phyloP scores from a whole-genome alignment of 2,113 vertebrate species.

The Dendrocopos noguchii region DNA sequence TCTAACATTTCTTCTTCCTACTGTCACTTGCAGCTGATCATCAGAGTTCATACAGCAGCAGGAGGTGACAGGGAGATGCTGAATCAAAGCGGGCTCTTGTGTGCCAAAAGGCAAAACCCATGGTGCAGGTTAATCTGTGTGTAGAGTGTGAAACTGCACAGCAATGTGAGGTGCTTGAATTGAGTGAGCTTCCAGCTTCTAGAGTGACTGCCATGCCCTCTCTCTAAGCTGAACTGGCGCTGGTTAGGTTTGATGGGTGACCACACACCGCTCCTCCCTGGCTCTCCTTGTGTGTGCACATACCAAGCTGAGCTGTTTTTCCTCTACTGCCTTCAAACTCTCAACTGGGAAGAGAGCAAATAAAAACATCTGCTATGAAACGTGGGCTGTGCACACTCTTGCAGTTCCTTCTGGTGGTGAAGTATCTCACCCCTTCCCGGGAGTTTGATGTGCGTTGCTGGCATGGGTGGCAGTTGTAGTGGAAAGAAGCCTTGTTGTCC shows the following conservation, averaged over 20 bases:
- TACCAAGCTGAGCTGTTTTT: background rate
- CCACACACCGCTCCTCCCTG: background rate
- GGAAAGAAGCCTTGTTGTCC: conserved; percentile 24
- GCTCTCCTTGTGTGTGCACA: background rate
- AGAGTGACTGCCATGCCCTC: conserved; percentile 6
- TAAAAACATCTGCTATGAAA: conserved; percentile 14
- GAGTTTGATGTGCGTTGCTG: background rate
- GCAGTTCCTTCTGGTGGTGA: background rate
- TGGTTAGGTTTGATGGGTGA: background rate
- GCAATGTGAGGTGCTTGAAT: conserved; percentile 41
- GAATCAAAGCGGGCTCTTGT: background rate
- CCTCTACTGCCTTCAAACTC: conserved; percentile 25
- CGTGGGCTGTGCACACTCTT: background rate
- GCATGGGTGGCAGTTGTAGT: background rate
- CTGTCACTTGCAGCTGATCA: background rate
- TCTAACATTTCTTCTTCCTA: background rate
- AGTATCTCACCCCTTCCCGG: background rate
- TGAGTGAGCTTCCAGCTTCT: conserved; percentile 64
- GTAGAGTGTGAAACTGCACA: conserved; percentile 3
- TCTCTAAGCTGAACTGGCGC: conserved; percentile 11
- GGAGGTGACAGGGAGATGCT: background rate
- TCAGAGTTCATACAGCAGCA: background rate
- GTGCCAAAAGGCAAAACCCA: background rate
- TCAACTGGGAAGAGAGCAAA: background rate
- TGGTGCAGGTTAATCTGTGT: background rate